These are phyloP conservation scores for Hippocampus barbouri DNA, from an alignment of 2,113 vertebrate species.

Conservation along the genomic window DNA sequence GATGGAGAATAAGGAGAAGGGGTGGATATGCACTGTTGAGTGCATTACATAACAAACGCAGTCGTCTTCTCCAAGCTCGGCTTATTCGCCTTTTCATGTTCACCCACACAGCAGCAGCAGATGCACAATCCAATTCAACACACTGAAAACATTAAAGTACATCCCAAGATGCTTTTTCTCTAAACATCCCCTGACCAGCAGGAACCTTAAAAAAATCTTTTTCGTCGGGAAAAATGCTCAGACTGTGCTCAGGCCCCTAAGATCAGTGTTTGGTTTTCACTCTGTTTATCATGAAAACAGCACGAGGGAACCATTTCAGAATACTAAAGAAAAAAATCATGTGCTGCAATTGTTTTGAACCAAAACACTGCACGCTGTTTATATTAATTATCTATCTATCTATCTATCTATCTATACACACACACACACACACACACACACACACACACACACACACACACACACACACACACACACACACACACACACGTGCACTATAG, in stretches of 20 bases:
- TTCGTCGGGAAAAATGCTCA: no score
- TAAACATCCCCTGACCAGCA: neutral
- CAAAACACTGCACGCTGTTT: constrained; percentile 23
- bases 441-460: no score
- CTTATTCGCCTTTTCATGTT: neutral
- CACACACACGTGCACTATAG: no score
- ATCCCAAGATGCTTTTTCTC: constrained; percentile 24
- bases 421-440: no score
- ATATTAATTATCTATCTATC: no score
- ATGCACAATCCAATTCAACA: neutral
- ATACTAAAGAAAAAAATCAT: constrained; percentile 2
- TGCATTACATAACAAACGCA: constrained; percentile 31
- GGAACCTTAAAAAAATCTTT: neutral
- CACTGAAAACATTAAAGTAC: constrained; percentile 2
- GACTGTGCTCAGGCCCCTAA: no score
- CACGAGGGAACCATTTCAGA: constrained; percentile 7
- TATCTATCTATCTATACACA: no score
- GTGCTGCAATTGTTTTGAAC: neutral
- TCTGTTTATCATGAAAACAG: constrained; percentile 16
- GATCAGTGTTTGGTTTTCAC: constrained; percentile 9
- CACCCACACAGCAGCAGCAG: neutral
- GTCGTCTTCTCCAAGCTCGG: neutral
- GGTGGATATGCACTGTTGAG: constrained; percentile 9
- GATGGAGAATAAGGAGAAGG: constrained; percentile 10
- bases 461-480: no score